phyloP scores from a whole-genome alignment of 1,140 invertebrate genomes.

The Scaptomyza montana region DNA sequence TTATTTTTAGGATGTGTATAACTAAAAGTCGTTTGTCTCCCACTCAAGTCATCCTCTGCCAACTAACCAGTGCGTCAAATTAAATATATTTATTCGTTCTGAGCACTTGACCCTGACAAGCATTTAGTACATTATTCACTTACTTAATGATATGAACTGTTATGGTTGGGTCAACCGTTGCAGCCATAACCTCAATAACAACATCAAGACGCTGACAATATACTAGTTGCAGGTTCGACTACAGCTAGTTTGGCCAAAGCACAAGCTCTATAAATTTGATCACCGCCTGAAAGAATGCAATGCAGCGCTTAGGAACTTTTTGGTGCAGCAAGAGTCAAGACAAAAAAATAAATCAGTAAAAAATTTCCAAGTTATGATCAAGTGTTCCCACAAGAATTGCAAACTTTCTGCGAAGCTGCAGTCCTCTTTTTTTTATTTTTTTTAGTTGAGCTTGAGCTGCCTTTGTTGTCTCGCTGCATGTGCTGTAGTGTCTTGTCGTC shows the following conservation, averaged over 20 bases:
- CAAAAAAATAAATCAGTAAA: slow-evolving; percentile 76
- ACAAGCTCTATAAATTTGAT: slow-evolving; percentile 57
- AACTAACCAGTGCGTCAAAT: no score
- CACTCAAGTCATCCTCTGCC: no score
- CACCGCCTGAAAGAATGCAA: slow-evolving; percentile 47
- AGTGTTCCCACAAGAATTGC: slow-evolving; percentile 81
- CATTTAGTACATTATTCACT: slow-evolving; percentile 29
- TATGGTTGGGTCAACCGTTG: slow-evolving; percentile 47
- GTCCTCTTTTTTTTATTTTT: slow-evolving; percentile 3
- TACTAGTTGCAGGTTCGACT: not conserved
- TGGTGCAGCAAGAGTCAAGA: slow-evolving; percentile 5
- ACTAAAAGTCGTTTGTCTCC: no score
- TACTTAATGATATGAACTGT: slow-evolving; percentile 22
- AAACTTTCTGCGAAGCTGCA: slow-evolving; percentile 59
- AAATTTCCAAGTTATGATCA: slow-evolving; percentile 80
- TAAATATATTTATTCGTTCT: no score
- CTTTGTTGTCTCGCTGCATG: slow-evolving; percentile 69
- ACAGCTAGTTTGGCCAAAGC: slow-evolving; percentile 7
- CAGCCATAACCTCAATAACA: slow-evolving; percentile 44
- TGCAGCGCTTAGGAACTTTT: slow-evolving; percentile 30
- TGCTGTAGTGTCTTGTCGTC: slow-evolving; percentile 46
- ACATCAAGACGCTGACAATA: slow-evolving; percentile 11
- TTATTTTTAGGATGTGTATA: no score
- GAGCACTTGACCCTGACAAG: not conserved
- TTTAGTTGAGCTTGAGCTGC: slow-evolving; percentile 1